A percentile compares a stretch with the other conserved stretches of the same genome.
These are phyloP conservation scores for Hippocampus mohnikei DNA, from an alignment of 2,113 vertebrate genomes.

Conservation along the genomic window DNA sequence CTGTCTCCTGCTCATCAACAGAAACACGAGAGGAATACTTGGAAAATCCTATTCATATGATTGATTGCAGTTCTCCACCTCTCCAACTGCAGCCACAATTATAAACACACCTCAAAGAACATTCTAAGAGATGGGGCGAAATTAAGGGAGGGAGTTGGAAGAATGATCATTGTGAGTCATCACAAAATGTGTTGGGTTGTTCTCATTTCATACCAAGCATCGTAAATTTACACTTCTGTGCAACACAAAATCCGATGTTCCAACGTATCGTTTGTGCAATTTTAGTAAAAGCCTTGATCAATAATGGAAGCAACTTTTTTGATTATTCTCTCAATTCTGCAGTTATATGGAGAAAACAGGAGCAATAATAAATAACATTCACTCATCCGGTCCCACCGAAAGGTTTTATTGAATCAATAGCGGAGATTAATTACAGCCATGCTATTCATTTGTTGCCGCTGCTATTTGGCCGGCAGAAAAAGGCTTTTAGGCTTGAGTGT, in stretches of 20 bases:
- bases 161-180: not conserved
- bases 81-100: too few relatives aligned
- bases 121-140: not conserved
- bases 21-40: too few relatives aligned
- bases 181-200: not conserved
- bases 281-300: constrained; percentile 51
- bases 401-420: constrained; percentile 68
- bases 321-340: constrained; percentile 54
- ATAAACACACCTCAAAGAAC: too few relatives aligned
- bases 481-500: constrained; percentile 65
- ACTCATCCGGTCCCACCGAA: constrained; percentile 33
- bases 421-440: constrained; percentile 70
- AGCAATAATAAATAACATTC: constrained; percentile 20
- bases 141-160: not conserved
- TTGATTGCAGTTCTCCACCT: too few relatives aligned
- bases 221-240: not conserved
- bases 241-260: constrained; percentile 19
- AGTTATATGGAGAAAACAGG: constrained; percentile 43
- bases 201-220: not conserved
- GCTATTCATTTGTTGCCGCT: constrained; percentile 58
- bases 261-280: constrained; percentile 27
- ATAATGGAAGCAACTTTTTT: constrained; percentile 38
- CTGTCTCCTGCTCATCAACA: too few relatives aligned
- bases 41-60: too few relatives aligned
- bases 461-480: constrained; percentile 55